Conservation (phyloP, 1,140 invertebrate genomes). For the Hycleus phaleratus region DNA sequence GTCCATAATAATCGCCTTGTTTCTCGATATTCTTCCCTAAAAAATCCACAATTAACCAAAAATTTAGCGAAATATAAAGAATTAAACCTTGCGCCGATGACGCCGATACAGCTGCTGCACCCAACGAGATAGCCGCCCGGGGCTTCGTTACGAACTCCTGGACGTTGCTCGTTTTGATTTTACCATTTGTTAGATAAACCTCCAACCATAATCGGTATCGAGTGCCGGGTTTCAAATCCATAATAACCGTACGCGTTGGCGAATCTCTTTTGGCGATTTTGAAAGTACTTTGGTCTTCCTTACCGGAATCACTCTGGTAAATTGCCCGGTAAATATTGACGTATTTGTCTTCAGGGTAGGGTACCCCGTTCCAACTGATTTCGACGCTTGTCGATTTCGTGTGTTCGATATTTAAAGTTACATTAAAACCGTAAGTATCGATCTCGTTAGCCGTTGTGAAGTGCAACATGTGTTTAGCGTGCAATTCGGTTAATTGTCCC, state of each 20-base stretch:
- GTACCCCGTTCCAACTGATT: constrained; percentile 73
- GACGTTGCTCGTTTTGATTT: constrained; percentile 81
- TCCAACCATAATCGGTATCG: constrained; percentile 80
- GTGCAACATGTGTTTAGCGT: constrained; percentile 58
- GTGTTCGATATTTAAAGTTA: constrained; percentile 63
- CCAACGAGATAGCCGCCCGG: constrained; percentile 49
- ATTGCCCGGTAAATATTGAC: constrained; percentile 84
- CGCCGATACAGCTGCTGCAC: constrained; percentile 34
- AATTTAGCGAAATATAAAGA: constrained; percentile 6
- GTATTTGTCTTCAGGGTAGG: constrained; percentile 79
- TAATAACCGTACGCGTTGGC: constrained; percentile 59
- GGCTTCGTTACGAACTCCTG: constrained; percentile 80
- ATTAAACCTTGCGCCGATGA: constrained; percentile 43
- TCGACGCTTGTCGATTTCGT: constrained; percentile 69
- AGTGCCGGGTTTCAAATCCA: constrained; percentile 69
- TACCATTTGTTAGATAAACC: constrained; percentile 79
- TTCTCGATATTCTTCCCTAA: constrained; percentile 41
- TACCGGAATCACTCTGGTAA: constrained; percentile 66
- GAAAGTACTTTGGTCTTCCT: constrained; percentile 73
- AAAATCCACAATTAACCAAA: constrained; percentile 54
- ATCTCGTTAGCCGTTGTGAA: constrained; percentile 50
- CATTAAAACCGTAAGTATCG: constrained; percentile 64
- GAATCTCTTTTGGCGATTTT: constrained; percentile 75
- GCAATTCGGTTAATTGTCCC: constrained; percentile 63
- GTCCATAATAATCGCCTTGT: constrained; percentile 73